phyloP scores from a whole-genome alignment of 2,113 vertebrate genomes.

The Laticauda laticaudata region DNA sequence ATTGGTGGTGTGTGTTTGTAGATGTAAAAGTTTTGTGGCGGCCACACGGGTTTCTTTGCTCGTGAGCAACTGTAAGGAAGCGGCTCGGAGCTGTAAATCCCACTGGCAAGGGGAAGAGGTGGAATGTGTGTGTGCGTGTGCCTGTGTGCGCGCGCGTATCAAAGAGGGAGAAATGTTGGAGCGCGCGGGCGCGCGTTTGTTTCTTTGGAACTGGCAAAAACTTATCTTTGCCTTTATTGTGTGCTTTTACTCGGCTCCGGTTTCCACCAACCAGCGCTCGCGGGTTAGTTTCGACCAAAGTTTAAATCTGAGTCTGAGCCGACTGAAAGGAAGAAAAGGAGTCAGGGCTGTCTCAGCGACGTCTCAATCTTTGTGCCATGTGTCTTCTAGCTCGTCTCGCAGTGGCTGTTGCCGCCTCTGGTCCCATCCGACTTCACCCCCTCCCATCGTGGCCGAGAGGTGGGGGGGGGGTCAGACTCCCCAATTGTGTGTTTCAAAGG shows the following conservation, averaged over 20 bases:
- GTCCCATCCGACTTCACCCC: constrained; percentile 29
- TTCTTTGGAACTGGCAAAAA: constrained; percentile 20
- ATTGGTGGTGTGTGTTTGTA: background rate
- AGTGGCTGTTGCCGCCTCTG: constrained; percentile 47
- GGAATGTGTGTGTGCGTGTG: constrained; percentile 38
- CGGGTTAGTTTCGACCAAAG: constrained; percentile 46
- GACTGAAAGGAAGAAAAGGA: constrained; percentile 12
- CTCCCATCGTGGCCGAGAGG: background rate
- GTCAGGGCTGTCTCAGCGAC: constrained; percentile 27
- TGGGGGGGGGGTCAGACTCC: background rate
- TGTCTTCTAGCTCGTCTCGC: constrained; percentile 27
- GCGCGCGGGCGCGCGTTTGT: constrained; percentile 35
- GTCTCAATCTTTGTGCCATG: constrained; percentile 27
- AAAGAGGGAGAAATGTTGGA: background rate
- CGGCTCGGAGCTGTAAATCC: background rate
- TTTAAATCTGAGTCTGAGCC: constrained; percentile 56
- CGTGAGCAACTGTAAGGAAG: background rate
- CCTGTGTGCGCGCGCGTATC: constrained; percentile 24
- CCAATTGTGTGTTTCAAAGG: constrained; percentile 13
- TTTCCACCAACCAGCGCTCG: constrained; percentile 51
- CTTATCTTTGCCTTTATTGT: constrained; percentile 52
- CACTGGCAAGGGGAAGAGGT: background rate
- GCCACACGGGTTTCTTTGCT: constrained; percentile 40
- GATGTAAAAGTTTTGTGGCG: constrained; percentile 38
- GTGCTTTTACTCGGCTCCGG: constrained; percentile 52